Conservation (phyloP, 2,113 vertebrate species). For the Strigops habroptila region DNA sequence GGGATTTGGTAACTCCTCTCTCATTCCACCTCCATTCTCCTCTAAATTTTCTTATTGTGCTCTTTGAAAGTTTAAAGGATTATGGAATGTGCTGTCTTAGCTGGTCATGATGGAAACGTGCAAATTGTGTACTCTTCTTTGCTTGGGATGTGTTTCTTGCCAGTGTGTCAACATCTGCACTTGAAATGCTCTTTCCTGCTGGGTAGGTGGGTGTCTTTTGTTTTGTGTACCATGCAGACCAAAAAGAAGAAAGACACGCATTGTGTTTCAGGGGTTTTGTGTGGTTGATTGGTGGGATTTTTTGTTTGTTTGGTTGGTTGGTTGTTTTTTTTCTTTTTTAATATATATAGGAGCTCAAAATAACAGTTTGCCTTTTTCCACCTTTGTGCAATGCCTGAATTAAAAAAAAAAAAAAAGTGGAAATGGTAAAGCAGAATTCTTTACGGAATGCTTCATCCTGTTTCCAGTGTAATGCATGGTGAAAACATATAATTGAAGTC, state of each 20-base stretch:
- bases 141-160: neutral
- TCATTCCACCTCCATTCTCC: neutral
- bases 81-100: neutral
- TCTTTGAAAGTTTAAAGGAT: neutral
- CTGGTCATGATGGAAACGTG: neutral
- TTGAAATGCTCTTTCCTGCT: neutral
- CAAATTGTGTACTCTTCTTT: neutral
- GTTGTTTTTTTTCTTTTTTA: neutral
- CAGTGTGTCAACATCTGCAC: neutral
- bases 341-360: neutral
- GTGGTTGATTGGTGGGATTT: neutral
- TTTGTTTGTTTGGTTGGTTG: neutral
- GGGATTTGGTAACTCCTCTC: neutral
- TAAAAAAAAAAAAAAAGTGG: constrained; percentile 44
- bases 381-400: neutral
- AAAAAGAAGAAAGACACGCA: neutral
- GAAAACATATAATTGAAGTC: constrained; percentile 36
- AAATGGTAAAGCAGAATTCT: constrained; percentile 32
- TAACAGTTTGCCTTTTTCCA: constrained; percentile 1
- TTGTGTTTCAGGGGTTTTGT: neutral
- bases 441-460: constrained; percentile 18
- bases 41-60: neutral
- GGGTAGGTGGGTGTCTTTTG: neutral
- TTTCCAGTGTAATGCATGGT: neutral
- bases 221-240: neutral